Evolutionary conservation across 2,888 invertebrate species (phyloP).

Genomic region (Smittia aterrima): DNA sequence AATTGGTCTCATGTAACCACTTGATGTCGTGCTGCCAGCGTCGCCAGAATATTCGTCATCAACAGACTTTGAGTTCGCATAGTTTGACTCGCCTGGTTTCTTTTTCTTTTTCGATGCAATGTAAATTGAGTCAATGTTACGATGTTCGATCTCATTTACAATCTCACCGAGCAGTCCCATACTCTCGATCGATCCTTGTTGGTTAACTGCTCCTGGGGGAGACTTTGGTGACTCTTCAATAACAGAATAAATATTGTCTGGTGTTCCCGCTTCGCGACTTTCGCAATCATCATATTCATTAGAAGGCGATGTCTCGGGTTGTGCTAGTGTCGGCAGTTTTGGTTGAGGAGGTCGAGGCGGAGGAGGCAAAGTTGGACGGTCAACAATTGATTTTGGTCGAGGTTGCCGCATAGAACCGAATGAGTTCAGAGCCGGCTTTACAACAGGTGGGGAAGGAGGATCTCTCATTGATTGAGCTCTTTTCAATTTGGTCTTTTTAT

Average conservation of each 20-base stretch:
- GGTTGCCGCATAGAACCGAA: slow-evolving; percentile 81
- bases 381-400: slow-evolving; percentile 71
- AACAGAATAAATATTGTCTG: slow-evolving; percentile 82
- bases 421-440: slow-evolving; percentile 60
- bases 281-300: slow-evolving; percentile 78
- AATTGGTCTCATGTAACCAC: slow-evolving; percentile 71
- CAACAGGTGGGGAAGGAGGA: slow-evolving; percentile 52
- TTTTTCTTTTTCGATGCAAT: slow-evolving; percentile 70
- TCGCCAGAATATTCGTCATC: slow-evolving; percentile 64
- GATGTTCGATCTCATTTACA: slow-evolving; percentile 80
- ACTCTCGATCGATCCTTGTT: slow-evolving; percentile 63
- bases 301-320: slow-evolving; percentile 45
- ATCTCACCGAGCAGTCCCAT: slow-evolving; percentile 82
- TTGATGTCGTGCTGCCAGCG: slow-evolving; percentile 65
- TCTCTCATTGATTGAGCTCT: slow-evolving; percentile 82
- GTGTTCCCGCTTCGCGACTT: slow-evolving; percentile 58
- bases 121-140: slow-evolving; percentile 84
- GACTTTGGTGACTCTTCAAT: slow-evolving; percentile 74
- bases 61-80: slow-evolving; percentile 61
- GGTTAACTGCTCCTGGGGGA: slow-evolving; percentile 47
- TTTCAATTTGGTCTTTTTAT: slow-evolving; percentile 61
- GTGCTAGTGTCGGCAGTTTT: slow-evolving; percentile 45
- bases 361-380: slow-evolving; percentile 72
- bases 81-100: slow-evolving; percentile 56
- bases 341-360: slow-evolving; percentile 66